phyloP scores from a whole-genome alignment of 1,140 invertebrate genomes.

The Polypedilum pembai region DNA sequence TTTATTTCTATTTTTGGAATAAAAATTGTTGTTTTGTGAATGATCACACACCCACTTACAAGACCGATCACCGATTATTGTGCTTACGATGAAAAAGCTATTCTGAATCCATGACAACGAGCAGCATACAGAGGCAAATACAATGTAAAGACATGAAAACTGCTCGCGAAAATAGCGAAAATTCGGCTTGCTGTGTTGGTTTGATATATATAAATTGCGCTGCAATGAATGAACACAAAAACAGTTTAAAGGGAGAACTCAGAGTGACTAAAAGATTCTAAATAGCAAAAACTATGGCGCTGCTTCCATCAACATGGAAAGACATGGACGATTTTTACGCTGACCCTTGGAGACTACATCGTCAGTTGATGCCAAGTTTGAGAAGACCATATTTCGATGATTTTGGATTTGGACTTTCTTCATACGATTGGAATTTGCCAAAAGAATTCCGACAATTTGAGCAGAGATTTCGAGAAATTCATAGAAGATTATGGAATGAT shows the following conservation, averaged over 20 bases:
- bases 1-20: not conserved
- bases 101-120: not conserved
- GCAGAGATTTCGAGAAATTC: not conserved
- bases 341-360: not conserved
- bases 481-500: not conserved
- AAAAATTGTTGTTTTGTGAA: not conserved
- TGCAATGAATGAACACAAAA: not conserved
- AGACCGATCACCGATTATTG: not conserved
- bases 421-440: slow-evolving; percentile 36
- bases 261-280: not conserved
- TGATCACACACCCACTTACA: not conserved
- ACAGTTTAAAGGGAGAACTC: not conserved
- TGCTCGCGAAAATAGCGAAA: not conserved
- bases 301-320: not conserved
- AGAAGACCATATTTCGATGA: slow-evolving; percentile 36
- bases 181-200: not conserved
- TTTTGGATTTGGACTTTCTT: slow-evolving; percentile 40
- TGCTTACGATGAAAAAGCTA: not conserved
- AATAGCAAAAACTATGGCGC: not conserved
- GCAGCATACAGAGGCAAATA: not conserved
- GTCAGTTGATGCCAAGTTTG: not conserved
- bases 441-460: slow-evolving; percentile 27
- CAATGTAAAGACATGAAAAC: not conserved
- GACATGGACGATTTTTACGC: not conserved
- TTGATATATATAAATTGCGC: not conserved